These are phyloP conservation scores for Cyclophora albipunctata DNA, from an alignment of 2,888 invertebrate species.

Conservation along the genomic window DNA sequence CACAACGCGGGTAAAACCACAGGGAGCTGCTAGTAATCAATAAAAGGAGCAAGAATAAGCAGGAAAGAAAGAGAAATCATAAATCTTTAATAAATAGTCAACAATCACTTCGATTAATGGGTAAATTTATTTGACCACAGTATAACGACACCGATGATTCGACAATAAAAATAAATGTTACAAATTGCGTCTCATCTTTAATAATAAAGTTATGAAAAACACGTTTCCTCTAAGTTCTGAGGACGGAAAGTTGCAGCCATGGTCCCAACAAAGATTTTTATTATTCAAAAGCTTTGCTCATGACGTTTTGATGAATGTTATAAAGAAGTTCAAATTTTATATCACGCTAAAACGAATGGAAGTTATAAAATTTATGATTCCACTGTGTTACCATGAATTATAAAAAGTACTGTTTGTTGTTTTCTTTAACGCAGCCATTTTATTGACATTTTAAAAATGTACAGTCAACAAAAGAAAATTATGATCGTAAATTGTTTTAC, in stretches of 20 bases:
- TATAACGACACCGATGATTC: conserved; percentile 28
- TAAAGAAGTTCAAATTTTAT: conserved; percentile 63
- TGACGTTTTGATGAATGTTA: conserved; percentile 68
- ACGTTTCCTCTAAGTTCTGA: neutral
- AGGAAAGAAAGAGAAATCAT: no score
- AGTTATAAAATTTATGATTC: conserved; percentile 31
- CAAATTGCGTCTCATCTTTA: conserved; percentile 32
- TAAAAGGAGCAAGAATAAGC: no score
- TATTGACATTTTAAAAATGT: conserved; percentile 17
- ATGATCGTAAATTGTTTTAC: conserved; percentile 17
- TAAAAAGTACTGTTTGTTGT: conserved; percentile 15
- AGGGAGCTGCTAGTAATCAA: no score
- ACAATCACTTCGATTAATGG: no score
- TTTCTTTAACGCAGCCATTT: conserved; percentile 10
- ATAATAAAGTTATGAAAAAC: conserved; percentile 32
- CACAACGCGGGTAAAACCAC: no score
- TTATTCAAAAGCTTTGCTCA: conserved; percentile 64
- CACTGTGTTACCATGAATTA: conserved; percentile 14
- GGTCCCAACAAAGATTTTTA: conserved; percentile 44
- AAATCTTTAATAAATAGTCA: no score
- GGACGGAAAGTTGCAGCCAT: conserved; percentile 22
- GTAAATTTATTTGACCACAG: conserved; percentile 22
- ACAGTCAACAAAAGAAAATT: conserved; percentile 10
- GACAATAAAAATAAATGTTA: conserved; percentile 41
- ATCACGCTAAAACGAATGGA: conserved; percentile 47